A percentile compares a stretch with the other conserved stretches of the same genome.
phyloP scores from a whole-genome alignment of 2,113 vertebrate genomes.

The Anolis carolinensis region DNA sequence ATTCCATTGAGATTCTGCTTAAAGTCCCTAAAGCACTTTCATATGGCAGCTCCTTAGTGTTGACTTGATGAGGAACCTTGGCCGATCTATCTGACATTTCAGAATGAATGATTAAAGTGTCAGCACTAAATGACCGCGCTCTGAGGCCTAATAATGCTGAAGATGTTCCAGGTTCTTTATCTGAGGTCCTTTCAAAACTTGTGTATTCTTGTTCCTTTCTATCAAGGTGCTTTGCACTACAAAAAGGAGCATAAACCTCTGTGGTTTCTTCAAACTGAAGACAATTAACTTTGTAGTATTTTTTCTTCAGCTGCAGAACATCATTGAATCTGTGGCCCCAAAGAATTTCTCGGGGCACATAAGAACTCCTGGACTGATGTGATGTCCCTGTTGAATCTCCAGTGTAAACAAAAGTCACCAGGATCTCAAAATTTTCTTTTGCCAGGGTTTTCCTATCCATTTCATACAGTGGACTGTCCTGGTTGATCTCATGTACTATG shows the following conservation, averaged over 20 bases:
- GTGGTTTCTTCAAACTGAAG: constrained; percentile 89
- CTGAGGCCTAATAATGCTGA: constrained; percentile 42
- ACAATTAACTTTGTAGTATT: constrained; percentile 89
- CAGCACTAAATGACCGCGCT: constrained; percentile 65
- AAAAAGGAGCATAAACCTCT: constrained; percentile 83
- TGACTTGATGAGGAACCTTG: neutral
- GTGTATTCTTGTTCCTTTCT: constrained; percentile 75
- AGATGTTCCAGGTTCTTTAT: neutral
- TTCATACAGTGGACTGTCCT: constrained; percentile 86
- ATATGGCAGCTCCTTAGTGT: constrained; percentile 56
- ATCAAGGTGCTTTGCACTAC: constrained; percentile 86
- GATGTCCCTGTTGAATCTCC: constrained; percentile 92
- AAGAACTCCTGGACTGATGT: constrained; percentile 93
- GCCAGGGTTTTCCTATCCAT: constrained; percentile 82
- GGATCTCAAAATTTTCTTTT: constrained; percentile 88
- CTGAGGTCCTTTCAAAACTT: constrained; percentile 7
- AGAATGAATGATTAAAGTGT: constrained; percentile 70
- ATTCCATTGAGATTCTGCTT: constrained; percentile 75
- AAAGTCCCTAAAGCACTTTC: constrained; percentile 72
- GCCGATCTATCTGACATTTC: constrained; percentile 61
- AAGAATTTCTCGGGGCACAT: constrained; percentile 86
- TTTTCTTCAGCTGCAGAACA: constrained; percentile 83
- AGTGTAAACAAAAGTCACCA: constrained; percentile 93
- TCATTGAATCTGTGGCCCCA: constrained; percentile 95
- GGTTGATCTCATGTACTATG: constrained; percentile 85